Evolutionary conservation across 2,797 vertebrate genomes (phyloP).

Genomic region (Gadopsis bispinosus): DNA sequence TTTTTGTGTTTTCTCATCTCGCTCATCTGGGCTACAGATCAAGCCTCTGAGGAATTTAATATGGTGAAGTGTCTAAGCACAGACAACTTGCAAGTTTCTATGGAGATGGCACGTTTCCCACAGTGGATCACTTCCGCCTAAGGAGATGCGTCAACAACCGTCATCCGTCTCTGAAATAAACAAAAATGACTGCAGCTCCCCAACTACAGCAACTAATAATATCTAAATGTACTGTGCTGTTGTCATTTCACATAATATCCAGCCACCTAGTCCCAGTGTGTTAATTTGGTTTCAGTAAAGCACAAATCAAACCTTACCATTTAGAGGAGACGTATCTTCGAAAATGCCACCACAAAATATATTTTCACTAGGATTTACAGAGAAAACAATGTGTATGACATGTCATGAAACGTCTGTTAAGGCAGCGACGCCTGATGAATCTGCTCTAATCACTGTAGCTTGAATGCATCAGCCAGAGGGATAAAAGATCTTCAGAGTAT

Average conservation of each 20-base stretch:
- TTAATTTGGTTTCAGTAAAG: conserved; percentile 1
- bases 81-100: conserved; percentile 80
- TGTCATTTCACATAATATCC: neutral
- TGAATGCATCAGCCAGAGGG: conserved; percentile 52
- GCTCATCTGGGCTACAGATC: conserved; percentile 59
- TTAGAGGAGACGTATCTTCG: neutral
- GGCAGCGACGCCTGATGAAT: conserved; percentile 36
- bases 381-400: neutral
- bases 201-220: conserved; percentile 36
- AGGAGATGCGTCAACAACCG: conserved; percentile 70
- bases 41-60: conserved; percentile 66
- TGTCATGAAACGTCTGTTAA: conserved; percentile 12
- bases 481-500: conserved; percentile 71
- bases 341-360: conserved; percentile 1
- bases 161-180: conserved; percentile 63
- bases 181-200: conserved; percentile 31
- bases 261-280: neutral
- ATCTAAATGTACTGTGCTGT: neutral
- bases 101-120: conserved; percentile 80
- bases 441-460: conserved; percentile 50
- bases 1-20: conserved; percentile 40
- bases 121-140: conserved; percentile 64
- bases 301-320: neutral
- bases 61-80: conserved; percentile 61
- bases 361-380: conserved; percentile 3